Evolutionary conservation across 2,113 vertebrate genomes (phyloP).

Genomic region (Pithys albifrons): DNA sequence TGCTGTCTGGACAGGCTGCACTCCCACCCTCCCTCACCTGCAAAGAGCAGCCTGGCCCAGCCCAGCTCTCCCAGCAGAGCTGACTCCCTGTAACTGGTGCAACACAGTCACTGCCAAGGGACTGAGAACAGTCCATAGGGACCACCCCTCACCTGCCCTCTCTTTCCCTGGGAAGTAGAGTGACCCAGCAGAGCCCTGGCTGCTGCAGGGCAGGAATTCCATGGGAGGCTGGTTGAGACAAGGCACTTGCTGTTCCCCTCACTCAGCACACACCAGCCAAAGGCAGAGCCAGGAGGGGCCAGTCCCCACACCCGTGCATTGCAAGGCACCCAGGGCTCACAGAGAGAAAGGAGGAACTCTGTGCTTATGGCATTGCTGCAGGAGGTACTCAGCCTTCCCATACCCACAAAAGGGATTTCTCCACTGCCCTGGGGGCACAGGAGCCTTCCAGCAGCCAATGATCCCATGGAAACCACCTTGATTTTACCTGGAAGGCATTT

Average conservation of each 20-base stretch:
- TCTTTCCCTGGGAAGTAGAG: neutral
- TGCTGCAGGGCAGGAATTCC: neutral
- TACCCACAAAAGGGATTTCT: neutral
- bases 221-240: neutral
- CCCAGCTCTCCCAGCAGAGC: accelerated
- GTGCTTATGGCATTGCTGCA: neutral
- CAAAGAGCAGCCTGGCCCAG: neutral
- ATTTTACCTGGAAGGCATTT: neutral
- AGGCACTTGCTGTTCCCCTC: neutral
- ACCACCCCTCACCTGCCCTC: neutral
- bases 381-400: neutral
- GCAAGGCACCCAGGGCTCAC: neutral
- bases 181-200: neutral
- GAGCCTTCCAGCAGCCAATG: neutral
- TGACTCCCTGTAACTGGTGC: accelerated
- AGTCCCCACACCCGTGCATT: neutral
- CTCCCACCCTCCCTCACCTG: neutral
- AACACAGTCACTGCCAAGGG: neutral
- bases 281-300: neutral
- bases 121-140: neutral
- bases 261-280: neutral
- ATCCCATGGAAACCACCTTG: neutral
- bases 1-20: accelerated
- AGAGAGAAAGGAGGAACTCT: neutral
- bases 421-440: neutral